Conservation (phyloP, 2,888 invertebrate genomes). For the Malthinus flaveolus region DNA sequence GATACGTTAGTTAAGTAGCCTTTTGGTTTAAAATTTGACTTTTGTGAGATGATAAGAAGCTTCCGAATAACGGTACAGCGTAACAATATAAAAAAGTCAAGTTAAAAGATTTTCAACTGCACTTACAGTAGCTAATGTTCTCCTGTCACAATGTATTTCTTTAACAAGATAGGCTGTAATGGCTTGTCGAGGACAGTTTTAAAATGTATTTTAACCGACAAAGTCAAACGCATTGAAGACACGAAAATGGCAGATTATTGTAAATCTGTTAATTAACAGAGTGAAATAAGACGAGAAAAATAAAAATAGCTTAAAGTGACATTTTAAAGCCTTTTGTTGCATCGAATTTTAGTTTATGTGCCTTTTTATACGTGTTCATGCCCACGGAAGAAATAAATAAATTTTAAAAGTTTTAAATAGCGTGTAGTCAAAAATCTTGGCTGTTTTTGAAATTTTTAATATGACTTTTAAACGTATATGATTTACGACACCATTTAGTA, state of each 20-base stretch:
- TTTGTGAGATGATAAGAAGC: too few species aligned
- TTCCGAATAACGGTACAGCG: background rate
- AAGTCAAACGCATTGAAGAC: conserved; percentile 15
- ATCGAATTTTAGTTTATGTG: too few species aligned
- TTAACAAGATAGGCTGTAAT: conserved; percentile 29
- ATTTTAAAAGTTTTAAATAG: conserved; percentile 20
- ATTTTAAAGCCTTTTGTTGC: too few species aligned
- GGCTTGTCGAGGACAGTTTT: conserved; percentile 13
- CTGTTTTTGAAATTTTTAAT: conserved; percentile 41
- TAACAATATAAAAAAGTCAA: background rate
- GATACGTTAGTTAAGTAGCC: background rate
- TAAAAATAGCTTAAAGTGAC: conserved; percentile 1
- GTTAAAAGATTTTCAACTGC: conserved; percentile 1
- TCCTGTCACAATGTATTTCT: conserved; percentile 14
- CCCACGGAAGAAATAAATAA: conserved; percentile 16
- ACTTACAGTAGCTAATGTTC: conserved; percentile 19
- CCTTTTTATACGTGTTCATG: background rate
- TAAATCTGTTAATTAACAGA: conserved; percentile 41
- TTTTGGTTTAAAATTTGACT: too few species aligned
- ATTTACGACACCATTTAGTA: conserved; percentile 46
- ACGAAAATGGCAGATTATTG: conserved; percentile 35
- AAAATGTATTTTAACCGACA: conserved; percentile 23
- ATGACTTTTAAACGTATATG: conserved; percentile 43
- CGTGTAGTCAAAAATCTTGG: conserved; percentile 13
- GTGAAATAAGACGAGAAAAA: conserved; percentile 37